A percentile compares a stretch with the other conserved stretches of the same genome.
These are phyloP conservation scores for Zophobas morio DNA, from an alignment of 1,140 invertebrate species.

Conservation along the genomic window DNA sequence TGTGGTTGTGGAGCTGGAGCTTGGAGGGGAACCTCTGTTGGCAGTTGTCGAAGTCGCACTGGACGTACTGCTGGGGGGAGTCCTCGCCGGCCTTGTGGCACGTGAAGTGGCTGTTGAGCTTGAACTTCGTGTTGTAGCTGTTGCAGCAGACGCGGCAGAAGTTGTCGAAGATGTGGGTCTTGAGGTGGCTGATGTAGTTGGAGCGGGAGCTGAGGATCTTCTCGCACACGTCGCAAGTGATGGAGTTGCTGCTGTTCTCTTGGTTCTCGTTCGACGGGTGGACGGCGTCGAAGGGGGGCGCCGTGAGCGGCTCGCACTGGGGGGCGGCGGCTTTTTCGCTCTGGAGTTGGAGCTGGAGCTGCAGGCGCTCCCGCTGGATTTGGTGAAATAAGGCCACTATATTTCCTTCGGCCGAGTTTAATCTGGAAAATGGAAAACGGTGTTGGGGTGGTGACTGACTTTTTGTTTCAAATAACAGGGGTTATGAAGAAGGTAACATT, in stretches of 20 bases:
- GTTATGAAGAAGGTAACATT: too few relatives aligned
- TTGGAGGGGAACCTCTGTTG: background rate
- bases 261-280: too few relatives aligned
- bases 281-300: too few relatives aligned
- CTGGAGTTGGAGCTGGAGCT: background rate
- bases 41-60: conserved; percentile 1
- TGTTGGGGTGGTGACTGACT: background rate
- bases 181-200: conserved; percentile 7
- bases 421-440: background rate
- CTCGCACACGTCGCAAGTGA: background rate
- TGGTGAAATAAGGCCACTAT: conserved; percentile 7
- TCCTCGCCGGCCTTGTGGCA: background rate
- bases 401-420: background rate
- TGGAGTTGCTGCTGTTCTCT: background rate
- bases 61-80: conserved; percentile 1
- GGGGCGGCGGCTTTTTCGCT: background rate
- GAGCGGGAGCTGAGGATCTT: conserved; percentile 4
- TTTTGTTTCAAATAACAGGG: too few relatives aligned
- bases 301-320: too few relatives aligned
- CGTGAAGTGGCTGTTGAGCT: background rate
- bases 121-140: conserved; percentile 23
- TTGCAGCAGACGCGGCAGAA: background rate
- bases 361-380: background rate
- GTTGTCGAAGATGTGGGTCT: conserved; percentile 2
- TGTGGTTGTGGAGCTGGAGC: conserved; percentile 88